phyloP scores from a whole-genome alignment of 2,113 vertebrate species.

The Hydrochoerus hydrochaeris region DNA sequence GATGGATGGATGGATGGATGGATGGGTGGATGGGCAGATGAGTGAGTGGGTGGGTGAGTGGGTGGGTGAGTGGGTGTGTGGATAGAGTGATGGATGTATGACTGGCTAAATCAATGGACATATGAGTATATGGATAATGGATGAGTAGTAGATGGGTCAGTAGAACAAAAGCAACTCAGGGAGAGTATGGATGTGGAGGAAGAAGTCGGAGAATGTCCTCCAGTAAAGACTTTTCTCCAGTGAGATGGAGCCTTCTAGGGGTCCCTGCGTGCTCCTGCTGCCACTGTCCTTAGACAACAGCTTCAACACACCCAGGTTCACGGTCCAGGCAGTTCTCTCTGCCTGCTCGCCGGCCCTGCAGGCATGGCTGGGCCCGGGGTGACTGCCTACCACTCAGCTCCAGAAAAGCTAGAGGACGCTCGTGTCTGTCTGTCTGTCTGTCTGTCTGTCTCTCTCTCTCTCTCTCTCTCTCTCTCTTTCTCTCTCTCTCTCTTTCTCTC shows the following conservation, averaged over 20 bases:
- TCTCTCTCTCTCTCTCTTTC: too few relatives aligned
- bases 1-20: background rate
- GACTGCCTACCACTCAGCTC: background rate
- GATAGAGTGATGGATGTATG: background rate
- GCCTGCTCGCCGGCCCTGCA: background rate
- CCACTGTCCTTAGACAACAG: too few relatives aligned
- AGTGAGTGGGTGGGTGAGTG: rapidly evolving
- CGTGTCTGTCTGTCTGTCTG: background rate
- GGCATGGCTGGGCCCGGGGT: background rate
- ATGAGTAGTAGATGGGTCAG: rapidly evolving
- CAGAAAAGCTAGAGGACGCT: background rate
- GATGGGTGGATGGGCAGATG: background rate
- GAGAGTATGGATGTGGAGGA: too few relatives aligned
- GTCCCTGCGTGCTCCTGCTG: rapidly evolving
- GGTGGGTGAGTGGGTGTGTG: background rate
- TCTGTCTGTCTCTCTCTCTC: too few relatives aligned
- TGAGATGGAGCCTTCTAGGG: background rate
- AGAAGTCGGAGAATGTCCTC: background rate
- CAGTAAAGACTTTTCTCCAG: background rate
- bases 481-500: too few relatives aligned
- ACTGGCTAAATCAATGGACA: background rate
- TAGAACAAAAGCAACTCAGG: background rate
- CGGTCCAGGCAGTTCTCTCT: background rate
- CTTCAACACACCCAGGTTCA: rapidly evolving
- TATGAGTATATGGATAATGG: background rate